Evolutionary conservation across 2,797 vertebrate genomes (phyloP).

Genomic region (Semaprochilodus insignis): DNA sequence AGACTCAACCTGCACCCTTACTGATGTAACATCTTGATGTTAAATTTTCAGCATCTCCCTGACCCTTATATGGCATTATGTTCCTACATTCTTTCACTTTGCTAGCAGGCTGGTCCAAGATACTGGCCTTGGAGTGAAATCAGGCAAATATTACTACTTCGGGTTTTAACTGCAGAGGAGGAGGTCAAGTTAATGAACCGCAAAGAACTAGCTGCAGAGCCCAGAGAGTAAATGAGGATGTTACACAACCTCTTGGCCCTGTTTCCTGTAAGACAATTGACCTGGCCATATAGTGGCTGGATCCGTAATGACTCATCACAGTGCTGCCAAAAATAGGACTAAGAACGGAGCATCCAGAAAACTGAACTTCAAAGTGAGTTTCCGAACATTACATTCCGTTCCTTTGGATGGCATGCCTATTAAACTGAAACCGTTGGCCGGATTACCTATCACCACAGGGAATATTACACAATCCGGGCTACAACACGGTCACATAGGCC

Average conservation of each 20-base stretch:
- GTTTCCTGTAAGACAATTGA: conserved; percentile 6
- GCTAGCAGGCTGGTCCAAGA: too few species aligned
- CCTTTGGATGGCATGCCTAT: background rate
- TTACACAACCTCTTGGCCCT: conserved; percentile 1
- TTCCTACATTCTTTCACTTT: background rate
- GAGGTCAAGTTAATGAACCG: background rate
- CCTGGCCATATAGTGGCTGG: background rate
- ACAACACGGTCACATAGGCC: conserved; percentile 36
- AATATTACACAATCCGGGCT: conserved; percentile 44
- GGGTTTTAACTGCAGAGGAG: background rate
- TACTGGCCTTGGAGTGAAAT: too few species aligned
- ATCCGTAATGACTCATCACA: background rate
- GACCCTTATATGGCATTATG: background rate
- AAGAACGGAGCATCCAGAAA: background rate
- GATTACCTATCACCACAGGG: conserved; percentile 37
- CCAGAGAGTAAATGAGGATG: conserved; percentile 18
- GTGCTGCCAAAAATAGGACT: background rate
- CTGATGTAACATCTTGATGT: background rate
- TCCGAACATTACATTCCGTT: background rate
- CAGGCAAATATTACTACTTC: background rate
- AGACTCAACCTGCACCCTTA: too few species aligned
- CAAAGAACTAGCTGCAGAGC: background rate
- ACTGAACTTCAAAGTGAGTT: background rate
- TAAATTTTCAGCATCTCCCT: background rate
- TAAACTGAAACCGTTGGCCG: conserved; percentile 31